phyloP scores from a whole-genome alignment of 2,113 vertebrate genomes.

The Sitta europaea region DNA sequence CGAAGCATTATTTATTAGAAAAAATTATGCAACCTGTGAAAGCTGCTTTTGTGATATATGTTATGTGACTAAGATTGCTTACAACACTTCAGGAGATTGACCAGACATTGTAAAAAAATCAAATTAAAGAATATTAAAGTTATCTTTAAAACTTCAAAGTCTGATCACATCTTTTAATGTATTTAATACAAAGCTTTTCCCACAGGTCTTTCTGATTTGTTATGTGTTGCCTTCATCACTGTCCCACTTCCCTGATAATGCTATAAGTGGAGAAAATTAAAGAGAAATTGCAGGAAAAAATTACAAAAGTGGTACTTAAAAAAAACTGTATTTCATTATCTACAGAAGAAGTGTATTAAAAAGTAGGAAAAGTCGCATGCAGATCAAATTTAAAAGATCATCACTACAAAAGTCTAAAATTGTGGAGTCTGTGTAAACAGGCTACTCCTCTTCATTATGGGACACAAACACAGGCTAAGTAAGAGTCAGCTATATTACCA shows the following conservation, averaged over 20 bases:
- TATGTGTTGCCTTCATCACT: neutral
- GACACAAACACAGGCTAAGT: neutral
- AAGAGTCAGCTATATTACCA: neutral
- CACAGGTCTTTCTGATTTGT: neutral
- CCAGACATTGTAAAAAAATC: neutral
- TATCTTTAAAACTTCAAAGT: neutral
- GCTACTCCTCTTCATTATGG: neutral
- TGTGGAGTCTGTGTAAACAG: fast-evolving
- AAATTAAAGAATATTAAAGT: neutral
- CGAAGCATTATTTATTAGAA: neutral
- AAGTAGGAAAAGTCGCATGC: fast-evolving
- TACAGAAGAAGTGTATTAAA: neutral
- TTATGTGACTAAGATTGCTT: neutral
- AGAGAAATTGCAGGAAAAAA: neutral
- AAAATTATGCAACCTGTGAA: neutral
- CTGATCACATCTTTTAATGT: neutral
- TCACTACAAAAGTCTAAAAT: neutral
- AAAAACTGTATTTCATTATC: neutral
- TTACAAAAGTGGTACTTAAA: neutral
- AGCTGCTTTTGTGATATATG: neutral
- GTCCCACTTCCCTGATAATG: neutral
- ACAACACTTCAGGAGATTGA: too few relatives aligned
- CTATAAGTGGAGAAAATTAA: neutral
- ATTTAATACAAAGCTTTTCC: neutral
- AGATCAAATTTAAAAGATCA: neutral